Evolutionary conservation across 2,888 invertebrate genomes (phyloP).

Genomic region (Caenorhabditis sulstoni): DNA sequence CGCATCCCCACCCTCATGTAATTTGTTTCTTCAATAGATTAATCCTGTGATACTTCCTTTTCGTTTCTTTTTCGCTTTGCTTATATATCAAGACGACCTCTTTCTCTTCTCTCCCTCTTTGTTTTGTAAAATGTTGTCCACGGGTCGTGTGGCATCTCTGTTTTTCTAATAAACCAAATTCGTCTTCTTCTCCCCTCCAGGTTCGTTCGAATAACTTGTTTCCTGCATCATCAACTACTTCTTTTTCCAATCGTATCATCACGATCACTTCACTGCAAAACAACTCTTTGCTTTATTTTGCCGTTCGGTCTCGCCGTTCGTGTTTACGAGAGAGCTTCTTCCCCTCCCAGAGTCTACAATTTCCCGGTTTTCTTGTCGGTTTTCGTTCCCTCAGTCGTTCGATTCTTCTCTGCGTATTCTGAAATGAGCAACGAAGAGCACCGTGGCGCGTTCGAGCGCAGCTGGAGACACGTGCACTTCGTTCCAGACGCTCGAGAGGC

Average conservation of each 20-base stretch:
- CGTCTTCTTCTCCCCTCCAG: conserved; percentile 5
- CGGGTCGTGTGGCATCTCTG: conserved; percentile 10
- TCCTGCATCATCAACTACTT: not conserved
- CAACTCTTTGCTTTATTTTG: conserved; percentile 13
- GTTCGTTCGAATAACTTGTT: conserved; percentile 1
- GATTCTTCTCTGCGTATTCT: not conserved
- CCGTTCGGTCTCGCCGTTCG: conserved; percentile 4
- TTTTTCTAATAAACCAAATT: conserved; percentile 32
- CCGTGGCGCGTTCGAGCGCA: conserved; percentile 28
- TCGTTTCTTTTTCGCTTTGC: conserved; percentile 4
- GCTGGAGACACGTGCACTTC: conserved; percentile 28
- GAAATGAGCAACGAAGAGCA: conserved; percentile 15
- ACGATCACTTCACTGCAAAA: conserved; percentile 9
- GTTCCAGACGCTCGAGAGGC: conserved; percentile 28
- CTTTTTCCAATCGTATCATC: conserved; percentile 17
- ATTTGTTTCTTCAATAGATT: conserved; percentile 42
- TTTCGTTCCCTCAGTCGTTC: conserved; percentile 1
- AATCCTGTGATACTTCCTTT: conserved; percentile 39
- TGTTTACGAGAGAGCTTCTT: conserved; percentile 24
- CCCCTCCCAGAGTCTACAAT: conserved; percentile 20
- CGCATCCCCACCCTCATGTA: conserved; percentile 39
- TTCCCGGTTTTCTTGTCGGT: conserved; percentile 7
- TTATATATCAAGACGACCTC: too few species aligned
- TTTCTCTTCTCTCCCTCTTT: too few species aligned
- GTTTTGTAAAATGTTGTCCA: conserved; percentile 22